Base-by-base conservation (phyloP, 2,888 invertebrate genomes). In the Xylota segnis region DNA sequence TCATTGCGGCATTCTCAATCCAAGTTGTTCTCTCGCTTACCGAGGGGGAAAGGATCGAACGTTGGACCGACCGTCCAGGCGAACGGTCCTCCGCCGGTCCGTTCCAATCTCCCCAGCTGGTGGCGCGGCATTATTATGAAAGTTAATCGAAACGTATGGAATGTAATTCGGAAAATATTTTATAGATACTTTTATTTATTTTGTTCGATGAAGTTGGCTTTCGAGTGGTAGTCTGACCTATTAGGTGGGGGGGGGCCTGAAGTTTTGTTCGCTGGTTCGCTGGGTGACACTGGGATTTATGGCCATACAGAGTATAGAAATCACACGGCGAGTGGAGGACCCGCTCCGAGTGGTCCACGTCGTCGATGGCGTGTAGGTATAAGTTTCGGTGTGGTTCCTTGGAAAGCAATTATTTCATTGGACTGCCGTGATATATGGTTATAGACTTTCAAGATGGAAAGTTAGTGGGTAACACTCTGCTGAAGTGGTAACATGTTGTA, bases 131-230 rank as follows among this genome's bases (percentile, higher is more conserved):
- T 77, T 77, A 86, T 86, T 86, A 86, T 82, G 81, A 86, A 86
- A 86, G 82, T 86, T 86, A 86, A 86, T 86, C 86, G 86, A 86
- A 86, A 86, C 86, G 76, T 86, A 82, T 77, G 81, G 81, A 82
- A 82, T 81, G 86, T 86, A 86, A 86, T 82, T 82, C 82, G 82
- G 82, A 72, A 77, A 86, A 86, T 86, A 68, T 86, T 82, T 86
- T 86, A 86, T 86, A 86, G 86, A 86, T 82, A 72, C 86, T 86
- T 86, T 86, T 86, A 86, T 81, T 81, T 86, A 86, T 86, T 77
- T 77, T 82, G 86, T 77, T 68, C 76, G 9, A 76, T 72, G 61
- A 32, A 77, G 83, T 63, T 63, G 70, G 79, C 37, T 65, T 56
- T 6, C 34, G 45, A 75, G 50, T 50, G 61, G 18, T 54, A 70